A percentile compares a stretch with the other conserved stretches of the same genome.
Evolutionary conservation across 1,140 invertebrate species (phyloP).

Genomic region (Cephus cinctus): DNA sequence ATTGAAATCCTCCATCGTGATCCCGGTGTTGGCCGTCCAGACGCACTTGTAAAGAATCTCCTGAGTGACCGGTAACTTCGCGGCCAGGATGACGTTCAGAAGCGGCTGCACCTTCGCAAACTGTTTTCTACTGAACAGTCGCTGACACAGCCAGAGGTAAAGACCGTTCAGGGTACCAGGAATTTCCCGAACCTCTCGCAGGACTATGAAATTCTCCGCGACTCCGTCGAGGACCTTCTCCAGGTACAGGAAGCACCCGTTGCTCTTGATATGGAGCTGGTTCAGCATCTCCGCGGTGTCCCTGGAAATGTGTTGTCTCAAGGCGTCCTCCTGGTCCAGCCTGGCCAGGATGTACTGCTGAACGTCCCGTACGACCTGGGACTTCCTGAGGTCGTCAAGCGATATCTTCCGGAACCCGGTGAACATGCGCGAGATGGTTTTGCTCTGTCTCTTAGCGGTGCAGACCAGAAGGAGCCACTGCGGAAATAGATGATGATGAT

Average conservation of each 20-base stretch:
- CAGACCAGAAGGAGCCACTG: conserved; percentile 90
- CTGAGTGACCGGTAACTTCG: conserved; percentile 79
- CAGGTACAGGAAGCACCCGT: conserved; percentile 92
- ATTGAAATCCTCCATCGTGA: conserved; percentile 83
- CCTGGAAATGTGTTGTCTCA: conserved; percentile 74
- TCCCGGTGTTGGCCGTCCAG: conserved; percentile 75
- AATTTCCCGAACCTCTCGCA: conserved; percentile 84
- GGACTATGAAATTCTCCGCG: conserved; percentile 87
- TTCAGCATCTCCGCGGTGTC: conserved; percentile 94
- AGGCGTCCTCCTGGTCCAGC: conserved; percentile 78
- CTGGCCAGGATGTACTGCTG: conserved; percentile 93
- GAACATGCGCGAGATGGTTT: conserved; percentile 86
- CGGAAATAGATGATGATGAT: conserved; percentile 90
- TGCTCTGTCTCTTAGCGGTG: conserved; percentile 83
- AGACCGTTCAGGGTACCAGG: conserved; percentile 93
- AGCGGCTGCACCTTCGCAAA: conserved; percentile 84
- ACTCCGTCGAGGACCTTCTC: conserved; percentile 93
- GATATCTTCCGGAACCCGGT: conserved; percentile 92
- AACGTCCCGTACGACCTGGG: conserved; percentile 86
- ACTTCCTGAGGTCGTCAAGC: conserved; percentile 85
- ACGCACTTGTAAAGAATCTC: conserved; percentile 80
- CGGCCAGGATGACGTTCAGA: conserved; percentile 84
- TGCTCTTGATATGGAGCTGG: conserved; percentile 94
- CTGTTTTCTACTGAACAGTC: conserved; percentile 85
- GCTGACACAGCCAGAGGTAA: conserved; percentile 92